Base-by-base conservation (phyloP, 1,140 invertebrate genomes). In the Cherax destructor region DNA sequence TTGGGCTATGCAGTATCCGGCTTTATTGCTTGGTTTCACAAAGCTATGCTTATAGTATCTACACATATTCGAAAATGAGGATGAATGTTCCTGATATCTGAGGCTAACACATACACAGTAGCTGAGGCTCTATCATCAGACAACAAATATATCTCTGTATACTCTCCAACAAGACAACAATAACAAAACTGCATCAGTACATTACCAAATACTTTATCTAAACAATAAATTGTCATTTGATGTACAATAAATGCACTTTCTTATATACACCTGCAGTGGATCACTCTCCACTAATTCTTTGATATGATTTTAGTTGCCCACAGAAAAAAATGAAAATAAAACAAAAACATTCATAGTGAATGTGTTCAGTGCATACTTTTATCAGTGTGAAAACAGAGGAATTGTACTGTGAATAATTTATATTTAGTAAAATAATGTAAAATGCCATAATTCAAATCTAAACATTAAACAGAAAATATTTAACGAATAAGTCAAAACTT, bases 111-210 rank as follows among this genome's bases (percentile, higher is more conserved):
- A 83, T 74, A 81, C 61, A 80, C 78, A 83, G 61, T 72, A 21
- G 65, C 24, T 56, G 81, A 91, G 50, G 56, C 69, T 47, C 52
- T 76, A 85, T 49, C 16, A 85, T 74, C 69, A 56, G 24, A 84
- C 50, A 91, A 61, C 77, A 81, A 78, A 85, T 85, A 85, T 85
- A 80, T 91, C 79, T 91, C 88, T 86, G 76, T 91, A 91, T 83
- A 91, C 89, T 86, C 47, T 91, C 89, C 89, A 83, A 91, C 83
- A 77, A 85, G 83, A 91, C 89, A 91, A 91, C 88, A 91, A 91
- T 88, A 86, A 86, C 89, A 91, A 91, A 91, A 91, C 89, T 74
- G 87, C 76, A 80, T 83, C 83, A 85, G 79, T 91, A 91, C 83
- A 86, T 50, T 86, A 72, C 83, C 83, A 85, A 91, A 86, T 83